Percentiles rank a stretch among this genome's conserved stretches.
Evolutionary conservation across 2,113 vertebrate species (phyloP).

Genomic region (Equus quagga): DNA sequence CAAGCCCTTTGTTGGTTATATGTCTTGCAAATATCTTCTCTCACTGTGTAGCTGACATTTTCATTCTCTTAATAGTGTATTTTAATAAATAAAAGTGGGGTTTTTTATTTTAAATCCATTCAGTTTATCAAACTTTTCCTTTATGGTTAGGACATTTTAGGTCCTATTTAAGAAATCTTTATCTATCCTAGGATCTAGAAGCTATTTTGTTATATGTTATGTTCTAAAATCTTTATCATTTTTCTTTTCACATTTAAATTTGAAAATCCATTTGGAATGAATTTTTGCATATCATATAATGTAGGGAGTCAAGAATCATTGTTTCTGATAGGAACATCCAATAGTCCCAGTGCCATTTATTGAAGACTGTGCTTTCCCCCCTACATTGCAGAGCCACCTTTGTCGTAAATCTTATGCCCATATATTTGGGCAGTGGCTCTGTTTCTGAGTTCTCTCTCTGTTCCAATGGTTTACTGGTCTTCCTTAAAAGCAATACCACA

Average conservation of each 20-base stretch:
- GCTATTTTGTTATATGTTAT: background rate
- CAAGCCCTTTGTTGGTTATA: background rate
- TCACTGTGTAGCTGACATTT: background rate
- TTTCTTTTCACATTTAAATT: background rate
- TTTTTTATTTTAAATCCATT: background rate
- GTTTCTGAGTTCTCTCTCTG: background rate
- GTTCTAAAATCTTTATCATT: background rate
- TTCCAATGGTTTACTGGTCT: background rate
- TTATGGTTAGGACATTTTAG: background rate
- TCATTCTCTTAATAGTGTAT: background rate
- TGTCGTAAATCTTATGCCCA: background rate
- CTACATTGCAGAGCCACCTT: background rate
- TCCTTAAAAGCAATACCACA: background rate
- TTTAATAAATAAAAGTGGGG: background rate
- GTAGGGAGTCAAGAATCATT: background rate
- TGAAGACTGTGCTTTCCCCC: background rate
- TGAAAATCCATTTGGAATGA: background rate
- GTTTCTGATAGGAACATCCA: background rate
- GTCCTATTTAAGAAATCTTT: conserved; percentile 21
- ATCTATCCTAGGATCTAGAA: background rate
- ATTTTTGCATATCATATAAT: background rate
- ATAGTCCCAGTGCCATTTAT: background rate
- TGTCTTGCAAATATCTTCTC: background rate
- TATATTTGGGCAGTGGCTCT: background rate
- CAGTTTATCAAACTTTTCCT: background rate